A percentile compares a stretch with the other conserved stretches of the same genome.
Conservation (phyloP, 2,888 invertebrate species). For the Mythimna albipuncta region DNA sequence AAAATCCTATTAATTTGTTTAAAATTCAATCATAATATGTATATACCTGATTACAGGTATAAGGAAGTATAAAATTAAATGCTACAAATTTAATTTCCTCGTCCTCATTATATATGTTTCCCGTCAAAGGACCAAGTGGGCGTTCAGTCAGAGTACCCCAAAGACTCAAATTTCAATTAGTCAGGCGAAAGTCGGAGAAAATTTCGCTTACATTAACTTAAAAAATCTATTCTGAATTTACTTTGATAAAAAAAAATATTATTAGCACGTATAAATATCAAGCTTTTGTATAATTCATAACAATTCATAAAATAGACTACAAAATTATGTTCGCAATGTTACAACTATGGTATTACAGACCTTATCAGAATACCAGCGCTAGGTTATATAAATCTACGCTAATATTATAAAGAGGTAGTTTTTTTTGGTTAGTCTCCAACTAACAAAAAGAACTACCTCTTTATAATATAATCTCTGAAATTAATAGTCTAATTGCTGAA, state of each 20-base stretch:
- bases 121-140: constrained; percentile 38
- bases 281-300: constrained; percentile 12
- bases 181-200: constrained; percentile 64
- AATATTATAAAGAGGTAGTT: too few species aligned
- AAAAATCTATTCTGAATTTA: background rate
- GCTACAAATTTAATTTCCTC: constrained; percentile 36
- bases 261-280: constrained; percentile 7
- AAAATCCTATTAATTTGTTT: constrained; percentile 4
- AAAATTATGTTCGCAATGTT: constrained; percentile 12
- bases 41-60: background rate
- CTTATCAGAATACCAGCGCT: too few species aligned
- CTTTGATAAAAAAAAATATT: background rate
- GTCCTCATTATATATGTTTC: constrained; percentile 34
- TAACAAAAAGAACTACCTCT: too few species aligned
- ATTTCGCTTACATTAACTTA: constrained; percentile 30
- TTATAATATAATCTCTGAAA: too few species aligned
- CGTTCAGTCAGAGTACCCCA: constrained; percentile 38
- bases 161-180: constrained; percentile 73
- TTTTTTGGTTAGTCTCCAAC: too few species aligned
- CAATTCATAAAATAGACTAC: constrained; percentile 17
- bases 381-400: too few species aligned
- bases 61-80: constrained; percentile 8
- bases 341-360: too few species aligned
- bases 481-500: too few species aligned
- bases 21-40: too few species aligned